Evolutionary conservation across 2,113 vertebrate species (phyloP), one percentile per base, ranked within the genome.

Genomic region (Egretta garzetta): DNA sequence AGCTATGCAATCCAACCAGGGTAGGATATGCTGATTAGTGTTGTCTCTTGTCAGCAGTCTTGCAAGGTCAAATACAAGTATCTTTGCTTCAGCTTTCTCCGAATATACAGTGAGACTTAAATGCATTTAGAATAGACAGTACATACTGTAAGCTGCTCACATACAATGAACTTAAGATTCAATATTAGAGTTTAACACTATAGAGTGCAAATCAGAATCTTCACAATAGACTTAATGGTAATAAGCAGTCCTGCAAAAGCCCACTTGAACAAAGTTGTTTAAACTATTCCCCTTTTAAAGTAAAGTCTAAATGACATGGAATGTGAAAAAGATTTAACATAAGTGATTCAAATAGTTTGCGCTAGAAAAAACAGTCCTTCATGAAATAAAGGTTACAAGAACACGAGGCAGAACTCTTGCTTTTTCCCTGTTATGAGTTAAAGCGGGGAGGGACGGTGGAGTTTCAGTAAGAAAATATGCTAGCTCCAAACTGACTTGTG

Each of bases 151-250:
- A 99, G 99, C 99, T 98, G 99, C 99, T 99, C 98, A 99, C 99
- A 98, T 98, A 99, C 98, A 98, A 98, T 98, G 98, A 98, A 99
- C 98, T 98, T 97, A 98, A 99, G 98, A 98, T 96, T 99, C 98
- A 98, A 98, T 99, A 99, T 99, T 98, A 98, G 98, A 97, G 98
- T 99, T 98, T 99, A 99, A 99, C 98, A 98, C 99, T 99, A 99
- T 98, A 99, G 99, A 99, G 99, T 99, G 99, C 99, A 99, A 99
- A 99, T 99, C 98, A 99, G 98, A 98, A 99, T 98, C 98, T 99
- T 99, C 99, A 99, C 98, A 98, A 99, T 76, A 99, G 98, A 99
- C 98, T 99, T 98, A 98, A 98, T 98, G 98, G 98, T 98, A 98
- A 98, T 66, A 98, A 97, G 98, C 98, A 97, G 97, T 98, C 98